Conservation (phyloP, 2,797 vertebrate genomes). For the Vireo griseus region DNA sequence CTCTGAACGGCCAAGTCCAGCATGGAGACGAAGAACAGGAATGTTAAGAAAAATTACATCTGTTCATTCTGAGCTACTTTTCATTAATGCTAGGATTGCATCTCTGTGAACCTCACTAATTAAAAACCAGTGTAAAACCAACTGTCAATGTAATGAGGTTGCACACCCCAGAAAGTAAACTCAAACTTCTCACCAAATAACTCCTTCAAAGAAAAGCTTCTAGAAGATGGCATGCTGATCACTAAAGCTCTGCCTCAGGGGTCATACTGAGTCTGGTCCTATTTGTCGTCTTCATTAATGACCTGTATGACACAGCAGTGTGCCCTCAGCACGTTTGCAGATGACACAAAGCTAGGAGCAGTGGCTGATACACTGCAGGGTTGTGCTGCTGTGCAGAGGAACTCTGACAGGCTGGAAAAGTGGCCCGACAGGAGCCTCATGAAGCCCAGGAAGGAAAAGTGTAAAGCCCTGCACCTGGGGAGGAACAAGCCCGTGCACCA, state of each 20-base stretch:
- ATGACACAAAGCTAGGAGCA: background rate
- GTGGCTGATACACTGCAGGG: background rate
- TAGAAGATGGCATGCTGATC: background rate
- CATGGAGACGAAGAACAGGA: background rate
- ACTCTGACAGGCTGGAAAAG: background rate
- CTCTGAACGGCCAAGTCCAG: background rate
- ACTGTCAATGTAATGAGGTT: background rate
- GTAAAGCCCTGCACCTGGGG: background rate
- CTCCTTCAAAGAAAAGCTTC: background rate
- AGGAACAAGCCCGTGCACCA: background rate
- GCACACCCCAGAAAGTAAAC: background rate
- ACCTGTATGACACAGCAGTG: background rate
- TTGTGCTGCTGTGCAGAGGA: background rate
- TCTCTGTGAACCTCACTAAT: background rate
- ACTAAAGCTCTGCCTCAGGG: background rate
- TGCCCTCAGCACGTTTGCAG: background rate
- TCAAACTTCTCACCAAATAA: background rate
- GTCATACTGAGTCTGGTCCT: background rate
- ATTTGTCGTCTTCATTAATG: background rate
- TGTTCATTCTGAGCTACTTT: background rate
- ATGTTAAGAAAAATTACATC: background rate
- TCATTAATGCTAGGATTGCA: background rate
- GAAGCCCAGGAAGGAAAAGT: background rate
- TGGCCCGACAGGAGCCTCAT: background rate
- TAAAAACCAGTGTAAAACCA: background rate